These are phyloP conservation scores for Ennomos erosarius DNA, from an alignment of 2,888 invertebrate species.

Conservation along the genomic window DNA sequence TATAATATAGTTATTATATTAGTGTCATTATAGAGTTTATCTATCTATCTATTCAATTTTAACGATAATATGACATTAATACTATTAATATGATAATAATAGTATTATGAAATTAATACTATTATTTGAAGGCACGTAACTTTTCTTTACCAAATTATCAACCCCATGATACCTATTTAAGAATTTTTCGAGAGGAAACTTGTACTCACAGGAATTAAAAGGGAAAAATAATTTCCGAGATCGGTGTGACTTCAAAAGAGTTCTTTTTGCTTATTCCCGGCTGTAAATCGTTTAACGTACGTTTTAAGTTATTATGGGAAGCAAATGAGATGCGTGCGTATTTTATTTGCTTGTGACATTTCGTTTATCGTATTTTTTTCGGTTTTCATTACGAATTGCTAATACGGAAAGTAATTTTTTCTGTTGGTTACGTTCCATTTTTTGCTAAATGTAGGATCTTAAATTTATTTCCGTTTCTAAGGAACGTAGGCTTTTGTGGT, in stretches of 20 bases:
- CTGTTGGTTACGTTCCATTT: conserved; percentile 22
- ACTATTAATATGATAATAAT: too few species aligned
- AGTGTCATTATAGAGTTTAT: too few species aligned
- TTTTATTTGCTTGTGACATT: conserved; percentile 43
- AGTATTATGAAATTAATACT: too few species aligned
- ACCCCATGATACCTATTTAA: neutral
- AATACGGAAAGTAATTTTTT: conserved; percentile 15
- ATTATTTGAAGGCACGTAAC: too few species aligned
- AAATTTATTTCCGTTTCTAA: conserved; percentile 11
- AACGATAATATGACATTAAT: too few species aligned
- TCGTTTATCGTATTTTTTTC: conserved; percentile 39
- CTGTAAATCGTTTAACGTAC: conserved; percentile 48
- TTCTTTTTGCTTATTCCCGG: conserved; percentile 46
- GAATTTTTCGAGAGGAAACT: conserved; percentile 43
- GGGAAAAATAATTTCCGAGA: conserved; percentile 59
- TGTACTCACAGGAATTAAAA: conserved; percentile 56
- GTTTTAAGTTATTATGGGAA: conserved; percentile 51
- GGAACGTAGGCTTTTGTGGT: conserved; percentile 5
- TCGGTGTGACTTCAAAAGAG: conserved; percentile 55
- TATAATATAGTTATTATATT: too few species aligned
- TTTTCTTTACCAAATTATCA: too few species aligned
- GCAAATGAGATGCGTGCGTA: conserved; percentile 47
- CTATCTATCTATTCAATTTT: too few species aligned
- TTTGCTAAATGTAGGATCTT: neutral
- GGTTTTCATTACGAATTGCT: conserved; percentile 25